Evolutionary conservation across 2,888 invertebrate genomes (phyloP).

Genomic region (Agonopterix alstromeriana): DNA sequence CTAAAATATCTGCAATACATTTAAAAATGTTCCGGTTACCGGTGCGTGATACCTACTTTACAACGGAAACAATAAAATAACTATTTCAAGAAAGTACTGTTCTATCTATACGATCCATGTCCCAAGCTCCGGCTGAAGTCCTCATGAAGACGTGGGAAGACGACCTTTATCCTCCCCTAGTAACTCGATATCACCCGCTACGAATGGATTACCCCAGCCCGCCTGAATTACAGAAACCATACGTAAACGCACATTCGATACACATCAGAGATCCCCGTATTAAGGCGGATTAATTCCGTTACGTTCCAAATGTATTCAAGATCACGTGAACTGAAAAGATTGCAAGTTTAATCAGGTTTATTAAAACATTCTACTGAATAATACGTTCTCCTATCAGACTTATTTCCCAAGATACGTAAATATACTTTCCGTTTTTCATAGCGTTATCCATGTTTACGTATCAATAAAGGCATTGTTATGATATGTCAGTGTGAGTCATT

Average conservation of each 20-base stretch:
- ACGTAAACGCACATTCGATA: conserved; percentile 56
- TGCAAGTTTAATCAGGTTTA: conserved; percentile 25
- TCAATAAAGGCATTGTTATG: conserved; percentile 10
- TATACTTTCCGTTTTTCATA: not conserved
- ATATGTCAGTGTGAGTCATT: conserved; percentile 18
- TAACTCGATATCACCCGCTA: conserved; percentile 57
- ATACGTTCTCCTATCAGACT: not conserved
- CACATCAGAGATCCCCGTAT: conserved; percentile 58
- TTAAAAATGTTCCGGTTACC: no score
- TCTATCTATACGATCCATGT: not conserved
- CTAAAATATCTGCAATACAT: no score
- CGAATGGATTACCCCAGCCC: conserved; percentile 64
- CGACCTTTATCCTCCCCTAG: conserved; percentile 35
- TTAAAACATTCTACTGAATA: not conserved
- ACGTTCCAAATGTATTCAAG: conserved; percentile 49
- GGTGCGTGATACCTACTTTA: not conserved
- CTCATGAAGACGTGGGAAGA: conserved; percentile 30
- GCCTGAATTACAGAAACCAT: conserved; percentile 75
- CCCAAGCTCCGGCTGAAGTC: not conserved
- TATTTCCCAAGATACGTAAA: not conserved
- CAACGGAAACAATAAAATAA: not conserved
- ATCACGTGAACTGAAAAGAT: conserved; percentile 40
- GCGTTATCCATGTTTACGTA: conserved; percentile 7
- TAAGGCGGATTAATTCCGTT: conserved; percentile 63
- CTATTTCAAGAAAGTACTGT: not conserved